Base-by-base conservation (phyloP, 1,140 invertebrate species). In the Xylocopa sonorina region DNA sequence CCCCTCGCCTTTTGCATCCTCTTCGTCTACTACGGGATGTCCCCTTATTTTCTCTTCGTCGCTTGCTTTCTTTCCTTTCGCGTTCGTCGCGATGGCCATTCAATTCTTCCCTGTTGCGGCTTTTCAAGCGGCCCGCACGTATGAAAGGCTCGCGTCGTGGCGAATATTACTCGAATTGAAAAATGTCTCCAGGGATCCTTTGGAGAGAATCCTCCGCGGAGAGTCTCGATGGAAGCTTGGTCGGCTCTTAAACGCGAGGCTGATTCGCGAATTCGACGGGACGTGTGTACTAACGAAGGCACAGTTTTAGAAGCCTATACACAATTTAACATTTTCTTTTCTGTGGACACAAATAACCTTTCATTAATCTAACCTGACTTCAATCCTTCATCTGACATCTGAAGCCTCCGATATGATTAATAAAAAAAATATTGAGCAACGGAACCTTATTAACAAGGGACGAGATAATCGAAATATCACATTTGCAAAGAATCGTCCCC, bases 21-120 rank as follows among this genome's bases (percentile, higher is more conserved):
- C 51, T 27, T 32, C 55, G 14, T 18, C 41, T 10, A 46, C 50
- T 38, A 41, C 53, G 46, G 16, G 41, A 18, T 43, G 41, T 53
- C 82, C 73, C 71, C 77, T 79, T 68, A 64, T 29, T 81, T 55
- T 64, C 46, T 71, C 55, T 82, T 48, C 38, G 48, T 66, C 43
- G 46, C 24, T 41, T 29, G 27, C 68, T 64, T 73, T 53, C 69
- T 73, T 73, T 73, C 77, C 58, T 48, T 38, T 18, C 50, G 14
- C 9, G 50, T n/a, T 24, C 32, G n/a, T 38, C 29, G 38, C 27
- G 64, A 69, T 41, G 75, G 66, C 41, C 53, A 77, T 77, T 77
- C 75, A 60, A 60, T 77, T 77, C 75, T 57, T 38, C 73, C 50
- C 34, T 34, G 74, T 48, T 46, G 55, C 55, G 66, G 34, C 16